Evolutionary conservation across 1,140 invertebrate genomes (phyloP).

Genomic region (Drosophila truncata): DNA sequence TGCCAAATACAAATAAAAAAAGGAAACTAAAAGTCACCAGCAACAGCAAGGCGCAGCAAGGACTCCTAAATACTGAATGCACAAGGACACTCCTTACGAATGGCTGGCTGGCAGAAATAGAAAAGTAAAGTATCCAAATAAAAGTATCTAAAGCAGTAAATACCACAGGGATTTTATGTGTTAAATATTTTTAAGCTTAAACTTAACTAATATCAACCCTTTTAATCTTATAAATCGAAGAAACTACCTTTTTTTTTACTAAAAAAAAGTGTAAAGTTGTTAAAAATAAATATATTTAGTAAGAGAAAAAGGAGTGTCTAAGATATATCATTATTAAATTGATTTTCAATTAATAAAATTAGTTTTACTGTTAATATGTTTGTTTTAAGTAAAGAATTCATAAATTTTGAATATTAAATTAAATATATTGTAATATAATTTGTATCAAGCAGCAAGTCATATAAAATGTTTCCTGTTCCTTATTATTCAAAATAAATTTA

Average conservation of each 20-base stretch:
- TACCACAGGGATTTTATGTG: background rate
- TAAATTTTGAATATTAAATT: background rate
- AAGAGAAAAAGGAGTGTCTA: background rate
- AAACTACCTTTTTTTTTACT: background rate
- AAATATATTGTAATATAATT: background rate
- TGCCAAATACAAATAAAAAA: slow-evolving; percentile 68
- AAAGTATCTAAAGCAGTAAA: background rate
- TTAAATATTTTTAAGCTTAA: background rate
- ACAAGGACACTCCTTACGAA: slow-evolving; percentile 17
- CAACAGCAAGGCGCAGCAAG: slow-evolving; percentile 7
- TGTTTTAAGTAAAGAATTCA: background rate
- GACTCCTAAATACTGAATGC: slow-evolving; percentile 26
- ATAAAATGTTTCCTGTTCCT: background rate
- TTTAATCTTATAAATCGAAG: background rate
- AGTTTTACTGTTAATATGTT: background rate
- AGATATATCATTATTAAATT: background rate
- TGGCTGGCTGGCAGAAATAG: background rate
- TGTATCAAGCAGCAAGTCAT: background rate
- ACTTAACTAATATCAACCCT: too few species aligned
- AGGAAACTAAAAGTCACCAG: slow-evolving; percentile 25
- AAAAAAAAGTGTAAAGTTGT: background rate
- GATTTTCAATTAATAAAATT: background rate
- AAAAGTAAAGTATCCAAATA: slow-evolving; percentile 2
- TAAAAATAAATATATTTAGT: background rate
- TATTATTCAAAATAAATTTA: too few species aligned